phyloP scores from a whole-genome alignment of 2,113 vertebrate genomes.

The Hoplias malabaricus region DNA sequence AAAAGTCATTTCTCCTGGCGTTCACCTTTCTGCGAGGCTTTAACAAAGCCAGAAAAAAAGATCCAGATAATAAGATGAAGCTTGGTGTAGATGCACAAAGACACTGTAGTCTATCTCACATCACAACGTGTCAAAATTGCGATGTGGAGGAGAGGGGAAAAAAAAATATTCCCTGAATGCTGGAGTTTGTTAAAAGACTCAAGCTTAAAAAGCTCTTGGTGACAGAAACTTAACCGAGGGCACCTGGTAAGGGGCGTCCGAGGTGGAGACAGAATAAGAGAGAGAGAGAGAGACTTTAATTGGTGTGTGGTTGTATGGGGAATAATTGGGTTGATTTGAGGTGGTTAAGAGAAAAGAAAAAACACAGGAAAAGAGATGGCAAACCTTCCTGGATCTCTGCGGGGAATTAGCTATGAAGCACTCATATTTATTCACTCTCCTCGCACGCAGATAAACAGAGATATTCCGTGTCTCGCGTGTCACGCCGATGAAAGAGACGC shows the following conservation, averaged over 20 bases:
- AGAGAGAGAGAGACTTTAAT: slow-evolving; percentile 80
- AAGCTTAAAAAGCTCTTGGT: slow-evolving; percentile 56
- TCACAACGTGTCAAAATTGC: slow-evolving; percentile 58
- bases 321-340: slow-evolving; percentile 91
- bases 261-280: slow-evolving; percentile 72
- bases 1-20: not conserved
- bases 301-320: slow-evolving; percentile 81
- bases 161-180: slow-evolving; percentile 32
- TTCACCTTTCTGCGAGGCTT: not conserved
- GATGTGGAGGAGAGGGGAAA: slow-evolving; percentile 15
- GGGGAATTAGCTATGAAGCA: slow-evolving; percentile 86
- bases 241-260: slow-evolving; percentile 66
- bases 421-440: slow-evolving; percentile 83
- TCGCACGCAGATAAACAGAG: slow-evolving; percentile 84
- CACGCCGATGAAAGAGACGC: slow-evolving; percentile 79
- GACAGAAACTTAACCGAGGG: slow-evolving; percentile 62
- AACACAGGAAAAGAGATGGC: slow-evolving; percentile 81
- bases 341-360: slow-evolving; percentile 86
- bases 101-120: slow-evolving; percentile 14
- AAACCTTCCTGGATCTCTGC: slow-evolving; percentile 75
- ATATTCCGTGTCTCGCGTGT: slow-evolving; percentile 81
- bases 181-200: slow-evolving; percentile 54
- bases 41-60: too few relatives aligned
- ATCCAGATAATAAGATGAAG: not conserved
- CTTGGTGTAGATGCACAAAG: slow-evolving; percentile 2